A percentile compares a stretch with the other conserved stretches of the same genome.
Evolutionary conservation across 2,113 vertebrate species (phyloP).

Genomic region (Procavia capensis): DNA sequence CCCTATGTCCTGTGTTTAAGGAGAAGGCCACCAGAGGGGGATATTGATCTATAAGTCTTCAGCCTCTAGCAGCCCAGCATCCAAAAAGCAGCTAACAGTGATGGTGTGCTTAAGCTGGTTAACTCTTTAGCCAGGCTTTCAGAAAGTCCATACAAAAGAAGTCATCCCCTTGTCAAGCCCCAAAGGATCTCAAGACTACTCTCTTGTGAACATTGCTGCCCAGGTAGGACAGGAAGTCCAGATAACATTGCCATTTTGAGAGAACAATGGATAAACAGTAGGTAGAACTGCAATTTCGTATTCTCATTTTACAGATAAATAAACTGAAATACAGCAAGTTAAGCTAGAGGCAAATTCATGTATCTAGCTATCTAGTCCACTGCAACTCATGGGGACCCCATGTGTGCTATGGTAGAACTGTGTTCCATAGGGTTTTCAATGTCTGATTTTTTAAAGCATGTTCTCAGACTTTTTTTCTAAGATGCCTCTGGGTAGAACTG

Average conservation of each 20-base stretch:
- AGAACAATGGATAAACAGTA: not conserved
- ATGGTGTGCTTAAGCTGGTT: not conserved
- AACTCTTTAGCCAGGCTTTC: not conserved
- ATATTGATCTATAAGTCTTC: not conserved
- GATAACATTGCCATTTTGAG: too few relatives aligned
- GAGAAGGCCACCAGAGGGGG: constrained; percentile 56
- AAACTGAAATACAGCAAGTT: too few relatives aligned
- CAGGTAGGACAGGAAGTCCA: not conserved
- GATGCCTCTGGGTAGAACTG: not conserved
- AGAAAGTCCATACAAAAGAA: not conserved
- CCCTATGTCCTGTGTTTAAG: not conserved
- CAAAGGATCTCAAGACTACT: not conserved
- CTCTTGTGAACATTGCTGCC: too few relatives aligned
- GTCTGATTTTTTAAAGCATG: not conserved
- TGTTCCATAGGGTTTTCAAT: not conserved
- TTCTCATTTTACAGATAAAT: not conserved
- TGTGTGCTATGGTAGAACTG: not conserved
- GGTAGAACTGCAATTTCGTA: not conserved
- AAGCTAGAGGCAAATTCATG: not conserved
- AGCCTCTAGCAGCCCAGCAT: rapidly evolving
- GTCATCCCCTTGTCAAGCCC: not conserved
- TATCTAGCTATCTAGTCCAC: not conserved
- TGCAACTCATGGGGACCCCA: not conserved
- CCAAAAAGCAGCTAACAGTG: not conserved
- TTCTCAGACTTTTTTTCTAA: not conserved